Evolutionary conservation across 2,888 invertebrate species (phyloP), one percentile per base, ranked within the genome.

Genomic region (Abscondita cerata): DNA sequence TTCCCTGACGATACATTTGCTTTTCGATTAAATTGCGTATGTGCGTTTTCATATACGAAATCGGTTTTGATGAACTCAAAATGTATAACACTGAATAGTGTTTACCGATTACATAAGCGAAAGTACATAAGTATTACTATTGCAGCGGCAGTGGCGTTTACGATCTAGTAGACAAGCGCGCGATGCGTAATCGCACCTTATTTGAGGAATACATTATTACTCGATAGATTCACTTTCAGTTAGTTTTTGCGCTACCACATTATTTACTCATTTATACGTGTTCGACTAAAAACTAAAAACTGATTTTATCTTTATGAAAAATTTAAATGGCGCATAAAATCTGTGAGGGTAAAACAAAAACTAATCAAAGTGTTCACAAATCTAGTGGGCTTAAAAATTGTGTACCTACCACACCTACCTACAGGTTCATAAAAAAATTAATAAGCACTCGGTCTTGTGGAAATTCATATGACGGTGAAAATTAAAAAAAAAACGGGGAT

Each of bases 201-300:
- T 44, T 44, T 44, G 44, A 44, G 44, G 44, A 44, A 44, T 44
- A 44, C 18, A 44, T 44, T 44, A 44, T 44, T 44, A 44, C 44
- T 11, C 44, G 16, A 18, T 44, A 44, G 44, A 44, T 44, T 44
- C 44, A 18, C 44, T 44, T 44, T 44, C 44, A 44, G 44, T 44
- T 44, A 25, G 44, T 18, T 18, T 44, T 44, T 44, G 44, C 44
- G 19, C 44, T 44, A 18, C 44, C 19, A 18, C 3, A 16, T 18
- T 19, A 19, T 19, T 44, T 44, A 18, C 19, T 44, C n/a, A 18
- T 18, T 44, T 44, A 44, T 40, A 40, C 40, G 15, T 44, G 18
- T 4, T 25, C 25, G 25, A 25, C 25, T 25, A 25, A 25, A 25
- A 25, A 25, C 25, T 25, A 25, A 25, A 25, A n/a, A n/a, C n/a